phyloP scores from a whole-genome alignment of 2,113 vertebrate genomes.

The Passer montanus region DNA sequence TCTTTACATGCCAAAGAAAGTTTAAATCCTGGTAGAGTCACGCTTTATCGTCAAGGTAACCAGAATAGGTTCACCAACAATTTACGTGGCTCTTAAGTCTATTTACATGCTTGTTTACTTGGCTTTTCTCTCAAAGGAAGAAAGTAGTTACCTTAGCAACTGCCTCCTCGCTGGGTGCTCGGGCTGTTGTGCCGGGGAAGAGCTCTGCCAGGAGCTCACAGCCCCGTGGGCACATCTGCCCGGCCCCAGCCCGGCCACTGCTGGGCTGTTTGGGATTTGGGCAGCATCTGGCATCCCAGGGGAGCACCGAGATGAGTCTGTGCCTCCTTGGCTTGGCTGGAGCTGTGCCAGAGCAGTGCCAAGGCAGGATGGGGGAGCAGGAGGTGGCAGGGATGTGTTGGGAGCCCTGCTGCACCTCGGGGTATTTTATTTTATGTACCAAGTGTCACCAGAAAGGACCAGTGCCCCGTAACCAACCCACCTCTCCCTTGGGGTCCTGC shows the following conservation, averaged over 20 bases:
- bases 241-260: neutral
- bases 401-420: neutral
- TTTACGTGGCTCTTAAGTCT: slow-evolving; percentile 74
- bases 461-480: neutral
- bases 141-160: slow-evolving; percentile 79
- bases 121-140: slow-evolving; percentile 70
- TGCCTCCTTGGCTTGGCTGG: neutral
- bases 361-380: neutral
- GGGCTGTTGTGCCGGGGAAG: slow-evolving; percentile 32
- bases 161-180: slow-evolving; percentile 37
- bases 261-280: neutral
- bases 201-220: slow-evolving; percentile 27
- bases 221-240: neutral
- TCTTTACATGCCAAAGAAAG: slow-evolving; percentile 38
- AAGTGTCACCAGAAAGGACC: neutral
- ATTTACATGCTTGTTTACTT: slow-evolving; percentile 81
- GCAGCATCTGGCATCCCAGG: neutral
- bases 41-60: slow-evolving; percentile 77
- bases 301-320: rapidly evolving
- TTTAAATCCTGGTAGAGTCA: slow-evolving; percentile 57
- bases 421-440: neutral
- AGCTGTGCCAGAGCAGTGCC: neutral
- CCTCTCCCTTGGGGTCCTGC: neutral
- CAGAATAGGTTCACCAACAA: slow-evolving; percentile 73
- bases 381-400: neutral